phyloP scores from a whole-genome alignment of 1,140 invertebrate genomes.

The Popillia japonica region DNA sequence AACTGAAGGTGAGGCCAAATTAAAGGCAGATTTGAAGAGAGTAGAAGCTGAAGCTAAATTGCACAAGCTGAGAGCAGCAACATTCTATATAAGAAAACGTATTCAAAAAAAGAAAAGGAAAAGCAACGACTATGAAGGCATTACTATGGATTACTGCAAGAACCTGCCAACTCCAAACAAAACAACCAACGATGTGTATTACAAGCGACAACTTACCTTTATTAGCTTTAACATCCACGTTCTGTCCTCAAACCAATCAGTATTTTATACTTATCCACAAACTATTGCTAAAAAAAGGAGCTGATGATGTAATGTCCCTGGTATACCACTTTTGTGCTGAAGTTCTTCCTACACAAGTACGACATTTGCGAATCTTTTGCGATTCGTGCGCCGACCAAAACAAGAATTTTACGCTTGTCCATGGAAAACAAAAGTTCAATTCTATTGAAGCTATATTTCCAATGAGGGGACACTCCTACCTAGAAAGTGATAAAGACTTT shows the following conservation, averaged over 20 bases:
- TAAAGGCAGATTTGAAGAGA: background rate
- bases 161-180: slow-evolving; percentile 43
- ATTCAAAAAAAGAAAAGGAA: slow-evolving; percentile 22
- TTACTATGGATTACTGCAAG: slow-evolving; percentile 42
- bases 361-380: slow-evolving; percentile 44
- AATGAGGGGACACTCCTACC: slow-evolving; percentile 41
- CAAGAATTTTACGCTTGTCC: slow-evolving; percentile 44
- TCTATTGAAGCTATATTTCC: slow-evolving; percentile 44
- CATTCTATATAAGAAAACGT: slow-evolving; percentile 36
- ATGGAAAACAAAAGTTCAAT: slow-evolving; percentile 35
- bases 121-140: background rate
- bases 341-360: background rate
- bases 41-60: slow-evolving; percentile 14
- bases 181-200: no score
- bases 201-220: slow-evolving; percentile 43
- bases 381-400: slow-evolving; percentile 44
- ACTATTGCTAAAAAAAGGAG: slow-evolving; percentile 47
- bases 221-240: slow-evolving; percentile 46
- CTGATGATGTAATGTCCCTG: slow-evolving; percentile 49
- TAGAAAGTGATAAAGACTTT: slow-evolving; percentile 44
- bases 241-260: slow-evolving; percentile 39
- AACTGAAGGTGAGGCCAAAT: no score
- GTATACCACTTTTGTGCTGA: slow-evolving; percentile 41
- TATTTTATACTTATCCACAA: slow-evolving; percentile 48
- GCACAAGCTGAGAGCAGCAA: slow-evolving; percentile 34